Conservation (phyloP, 1,140 invertebrate genomes). For the Papilio helenus region DNA sequence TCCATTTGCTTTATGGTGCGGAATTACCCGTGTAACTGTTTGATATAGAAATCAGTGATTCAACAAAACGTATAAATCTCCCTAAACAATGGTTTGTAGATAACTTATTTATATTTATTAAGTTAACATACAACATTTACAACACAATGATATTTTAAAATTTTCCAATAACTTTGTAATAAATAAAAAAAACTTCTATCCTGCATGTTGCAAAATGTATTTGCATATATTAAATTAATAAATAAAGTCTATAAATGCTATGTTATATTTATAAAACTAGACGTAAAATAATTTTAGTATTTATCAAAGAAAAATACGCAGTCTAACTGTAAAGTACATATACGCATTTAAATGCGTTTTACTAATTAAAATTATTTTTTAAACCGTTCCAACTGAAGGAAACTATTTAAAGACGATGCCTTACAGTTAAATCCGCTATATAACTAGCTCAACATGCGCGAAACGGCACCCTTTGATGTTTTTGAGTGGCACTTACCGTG, state of each 20-base stretch:
- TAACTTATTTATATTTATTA: background rate
- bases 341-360: slow-evolving; percentile 26
- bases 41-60: slow-evolving; percentile 40
- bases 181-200: too few relatives aligned
- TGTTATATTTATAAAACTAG: too few relatives aligned
- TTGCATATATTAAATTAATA: too few relatives aligned
- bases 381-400: slow-evolving; percentile 36
- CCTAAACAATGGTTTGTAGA: background rate
- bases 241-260: too few relatives aligned
- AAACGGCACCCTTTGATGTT: slow-evolving; percentile 43
- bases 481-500: slow-evolving; percentile 45
- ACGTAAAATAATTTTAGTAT: background rate
- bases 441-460: slow-evolving; percentile 40
- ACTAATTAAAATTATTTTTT: slow-evolving; percentile 34
- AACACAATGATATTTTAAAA: too few relatives aligned
- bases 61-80: slow-evolving; percentile 31
- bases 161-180: too few relatives aligned
- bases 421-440: slow-evolving; percentile 37
- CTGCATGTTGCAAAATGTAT: too few relatives aligned
- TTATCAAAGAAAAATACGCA: background rate
- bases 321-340: slow-evolving; percentile 1
- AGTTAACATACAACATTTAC: background rate
- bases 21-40: slow-evolving; percentile 36
- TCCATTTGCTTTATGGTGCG: slow-evolving; percentile 40
- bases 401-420: slow-evolving; percentile 39